Percentiles rank a stretch among this genome's conserved stretches.
Evolutionary conservation across 2,113 vertebrate genomes (phyloP).

Genomic region (Pyxicephalus adspersus): DNA sequence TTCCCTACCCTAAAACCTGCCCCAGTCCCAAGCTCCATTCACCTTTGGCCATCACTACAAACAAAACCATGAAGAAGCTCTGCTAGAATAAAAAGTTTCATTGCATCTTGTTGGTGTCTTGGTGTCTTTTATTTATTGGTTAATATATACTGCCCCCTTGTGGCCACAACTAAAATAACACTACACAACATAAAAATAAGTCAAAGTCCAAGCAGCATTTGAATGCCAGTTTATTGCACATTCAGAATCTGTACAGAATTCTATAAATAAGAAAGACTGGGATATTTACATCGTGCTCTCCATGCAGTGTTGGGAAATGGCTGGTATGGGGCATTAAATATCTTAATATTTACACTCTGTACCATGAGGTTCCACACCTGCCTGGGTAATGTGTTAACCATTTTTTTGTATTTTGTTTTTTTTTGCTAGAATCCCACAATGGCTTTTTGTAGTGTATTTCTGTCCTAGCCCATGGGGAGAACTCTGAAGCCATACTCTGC

Average conservation of each 20-base stretch:
- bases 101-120: too few species aligned
- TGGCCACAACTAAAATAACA: background rate
- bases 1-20: too few species aligned
- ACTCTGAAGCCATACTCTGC: background rate
- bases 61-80: background rate
- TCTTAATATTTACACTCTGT: constrained; percentile 48
- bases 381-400: background rate
- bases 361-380: constrained; percentile 3
- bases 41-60: too few species aligned
- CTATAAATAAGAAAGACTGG: constrained; percentile 56
- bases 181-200: background rate
- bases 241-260: constrained; percentile 56
- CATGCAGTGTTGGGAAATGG: constrained; percentile 33
- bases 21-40: too few species aligned
- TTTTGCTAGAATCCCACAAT: background rate
- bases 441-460: background rate
- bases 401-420: background rate
- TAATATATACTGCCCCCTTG: constrained; percentile 17
- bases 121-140: background rate
- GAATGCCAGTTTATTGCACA: constrained; percentile 52
- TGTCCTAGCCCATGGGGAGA: background rate
- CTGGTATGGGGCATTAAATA: constrained; percentile 10
- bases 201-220: constrained; percentile 28
- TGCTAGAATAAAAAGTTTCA: background rate
- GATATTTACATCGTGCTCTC: constrained; percentile 50